A percentile compares a stretch with the other conserved stretches of the same genome.
Conservation (phyloP, 2,797 vertebrate species). For the Tokudaia muenninki region DNA sequence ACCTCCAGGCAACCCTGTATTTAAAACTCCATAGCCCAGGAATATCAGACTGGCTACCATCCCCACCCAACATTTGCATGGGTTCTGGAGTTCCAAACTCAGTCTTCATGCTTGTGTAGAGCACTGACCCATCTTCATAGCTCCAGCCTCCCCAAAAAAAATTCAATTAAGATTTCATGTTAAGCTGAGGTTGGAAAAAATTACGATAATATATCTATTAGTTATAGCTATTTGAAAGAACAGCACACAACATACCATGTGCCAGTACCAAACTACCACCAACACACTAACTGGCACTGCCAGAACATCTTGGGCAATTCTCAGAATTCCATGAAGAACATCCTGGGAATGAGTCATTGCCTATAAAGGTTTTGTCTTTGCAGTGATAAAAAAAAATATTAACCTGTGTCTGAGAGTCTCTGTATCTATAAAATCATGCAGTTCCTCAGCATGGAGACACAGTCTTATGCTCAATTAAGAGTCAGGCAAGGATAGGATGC, state of each 20-base stretch:
- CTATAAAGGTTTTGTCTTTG: constrained; percentile 46
- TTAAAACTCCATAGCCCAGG: neutral
- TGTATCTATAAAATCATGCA: constrained; percentile 20
- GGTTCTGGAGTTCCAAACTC: neutral
- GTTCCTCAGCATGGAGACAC: constrained; percentile 14
- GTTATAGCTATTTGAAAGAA: constrained; percentile 41
- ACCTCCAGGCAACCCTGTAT: neutral
- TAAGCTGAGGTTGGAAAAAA: neutral
- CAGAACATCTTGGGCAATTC: neutral
- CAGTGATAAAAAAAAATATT: constrained; percentile 8
- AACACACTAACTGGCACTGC: neutral
- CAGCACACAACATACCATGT: neutral
- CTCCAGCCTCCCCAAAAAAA: neutral
- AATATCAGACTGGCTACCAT: neutral
- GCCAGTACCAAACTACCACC: neutral
- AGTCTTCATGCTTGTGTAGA: neutral
- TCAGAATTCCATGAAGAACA: constrained; percentile 27
- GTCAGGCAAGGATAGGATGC: constrained; percentile 28
- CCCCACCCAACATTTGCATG: neutral
- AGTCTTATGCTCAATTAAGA: constrained; percentile 55
- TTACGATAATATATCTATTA: neutral
- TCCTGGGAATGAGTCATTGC: constrained; percentile 44
- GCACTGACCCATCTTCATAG: neutral
- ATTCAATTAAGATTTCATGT: neutral
- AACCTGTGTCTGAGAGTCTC: constrained; percentile 25